Evolutionary conservation across 2,113 vertebrate genomes (phyloP).

Genomic region (Diglossa brunneiventris): DNA sequence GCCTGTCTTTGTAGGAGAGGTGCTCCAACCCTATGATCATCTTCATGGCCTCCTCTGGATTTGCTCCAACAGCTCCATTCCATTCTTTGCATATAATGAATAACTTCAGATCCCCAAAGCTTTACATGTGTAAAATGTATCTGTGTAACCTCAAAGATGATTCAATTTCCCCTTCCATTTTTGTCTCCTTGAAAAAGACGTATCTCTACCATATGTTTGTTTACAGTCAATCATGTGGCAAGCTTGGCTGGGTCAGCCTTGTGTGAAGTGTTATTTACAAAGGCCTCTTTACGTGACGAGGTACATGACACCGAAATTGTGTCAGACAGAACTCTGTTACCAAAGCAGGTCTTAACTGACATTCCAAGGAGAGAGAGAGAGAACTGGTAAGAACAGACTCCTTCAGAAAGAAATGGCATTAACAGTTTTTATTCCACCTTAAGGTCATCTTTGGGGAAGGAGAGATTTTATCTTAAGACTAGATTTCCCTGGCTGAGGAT

Average conservation of each 20-base stretch:
- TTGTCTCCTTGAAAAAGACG: background rate
- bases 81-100: background rate
- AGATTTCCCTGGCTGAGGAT: background rate
- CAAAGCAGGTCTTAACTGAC: background rate
- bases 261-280: background rate
- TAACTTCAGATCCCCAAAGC: background rate
- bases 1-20: background rate
- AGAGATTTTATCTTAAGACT: background rate
- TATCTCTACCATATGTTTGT: slow-evolving; percentile 23
- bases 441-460: background rate
- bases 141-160: background rate
- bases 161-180: background rate
- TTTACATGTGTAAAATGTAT: background rate
- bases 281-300: background rate
- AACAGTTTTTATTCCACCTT: background rate
- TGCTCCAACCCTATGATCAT: background rate
- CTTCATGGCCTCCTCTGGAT: background rate
- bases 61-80: background rate
- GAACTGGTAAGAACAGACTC: background rate
- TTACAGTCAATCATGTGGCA: slow-evolving; percentile 9
- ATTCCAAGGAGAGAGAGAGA: background rate
- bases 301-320: background rate
- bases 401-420: background rate
- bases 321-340: background rate
- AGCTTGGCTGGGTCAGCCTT: background rate